Base-by-base conservation (phyloP, 1,140 invertebrate genomes). In the Anastrepha obliqua region DNA sequence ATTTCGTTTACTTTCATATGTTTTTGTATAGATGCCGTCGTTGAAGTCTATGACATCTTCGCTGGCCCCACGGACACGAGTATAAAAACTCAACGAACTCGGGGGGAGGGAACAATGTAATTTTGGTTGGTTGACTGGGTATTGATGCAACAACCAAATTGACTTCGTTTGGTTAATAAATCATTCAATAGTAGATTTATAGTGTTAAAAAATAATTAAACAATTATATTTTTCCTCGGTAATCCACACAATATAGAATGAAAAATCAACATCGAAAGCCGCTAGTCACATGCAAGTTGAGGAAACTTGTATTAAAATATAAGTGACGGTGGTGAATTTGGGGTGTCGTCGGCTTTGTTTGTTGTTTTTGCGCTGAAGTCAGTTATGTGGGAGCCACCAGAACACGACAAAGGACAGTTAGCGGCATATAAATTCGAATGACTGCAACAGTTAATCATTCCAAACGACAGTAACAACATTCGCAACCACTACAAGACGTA, bases 51-150 rank as follows among this genome's bases (percentile, higher is more conserved):
- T 67, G 65, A 67, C 65, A 67, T 13, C 65, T 67, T 42, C 65
- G 65, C 65, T 67, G 65, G 65, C 65, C 65, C 65, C 65, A 67
- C 65, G 65, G 65, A 39, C 65, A 42, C 39, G 62, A 20, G 20
- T 64, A 42, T 29, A 67, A 3, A 11, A 39, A 39, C 39, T 67
- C 15, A 39, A 39, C 29, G 39, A 67, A 67, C 11, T 67, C 15
- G 1, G 65, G 4, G 29, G 8, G 64, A 65, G 5, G 11, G 20
- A 67, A 11, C 29, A 67, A 67, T 42, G 29, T 29, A 29, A 29
- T 39, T 8, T 42, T 39, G 20, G 11, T 29, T 42, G 65, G 11
- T 67, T 13, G n/a, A 67, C 65, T 67, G 20, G 55, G 13, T 58
- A 13, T 58, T 58, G 7, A 3, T 11, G 65, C 11, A 67, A 29